Conservation (phyloP, 2,113 vertebrate species). For the Lanius collurio region DNA sequence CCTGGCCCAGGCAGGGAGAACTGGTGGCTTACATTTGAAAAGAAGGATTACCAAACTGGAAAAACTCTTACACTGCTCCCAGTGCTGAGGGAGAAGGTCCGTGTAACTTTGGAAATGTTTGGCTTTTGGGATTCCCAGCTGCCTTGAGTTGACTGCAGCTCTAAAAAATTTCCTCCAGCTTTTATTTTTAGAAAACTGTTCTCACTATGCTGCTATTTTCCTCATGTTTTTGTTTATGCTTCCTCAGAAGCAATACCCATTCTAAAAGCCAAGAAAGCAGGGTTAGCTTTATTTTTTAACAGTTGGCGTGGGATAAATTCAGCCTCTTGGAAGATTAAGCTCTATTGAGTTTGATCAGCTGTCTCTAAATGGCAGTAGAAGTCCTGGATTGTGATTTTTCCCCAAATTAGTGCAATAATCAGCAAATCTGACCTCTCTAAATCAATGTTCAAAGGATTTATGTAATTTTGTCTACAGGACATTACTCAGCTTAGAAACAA, state of each 20-base stretch:
- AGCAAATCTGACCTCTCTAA: neutral
- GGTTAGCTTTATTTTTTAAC: neutral
- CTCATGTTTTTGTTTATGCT: constrained; percentile 41
- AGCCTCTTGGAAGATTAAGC: neutral
- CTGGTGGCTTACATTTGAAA: constrained; percentile 14
- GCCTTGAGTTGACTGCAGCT: neutral
- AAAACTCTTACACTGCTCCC: neutral
- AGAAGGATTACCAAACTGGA: constrained; percentile 19
- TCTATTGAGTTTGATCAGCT: neutral
- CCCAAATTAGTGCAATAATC: constrained; percentile 10
- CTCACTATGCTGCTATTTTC: neutral
- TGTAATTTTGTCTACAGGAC: neutral
- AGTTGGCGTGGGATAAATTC: neutral
- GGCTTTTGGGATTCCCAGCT: neutral
- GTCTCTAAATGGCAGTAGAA: neutral
- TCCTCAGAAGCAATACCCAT: neutral
- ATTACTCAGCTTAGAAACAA: neutral
- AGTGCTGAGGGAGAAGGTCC: neutral
- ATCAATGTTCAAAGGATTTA: neutral
- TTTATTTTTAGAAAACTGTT: constrained; percentile 45
- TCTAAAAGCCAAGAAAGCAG: neutral
- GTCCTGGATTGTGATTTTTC: neutral
- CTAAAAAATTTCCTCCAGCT: neutral
- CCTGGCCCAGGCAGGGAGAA: neutral
- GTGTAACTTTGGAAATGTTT: neutral